Base-by-base conservation (phyloP, 2,113 vertebrate species). In the Upupa epops region DNA sequence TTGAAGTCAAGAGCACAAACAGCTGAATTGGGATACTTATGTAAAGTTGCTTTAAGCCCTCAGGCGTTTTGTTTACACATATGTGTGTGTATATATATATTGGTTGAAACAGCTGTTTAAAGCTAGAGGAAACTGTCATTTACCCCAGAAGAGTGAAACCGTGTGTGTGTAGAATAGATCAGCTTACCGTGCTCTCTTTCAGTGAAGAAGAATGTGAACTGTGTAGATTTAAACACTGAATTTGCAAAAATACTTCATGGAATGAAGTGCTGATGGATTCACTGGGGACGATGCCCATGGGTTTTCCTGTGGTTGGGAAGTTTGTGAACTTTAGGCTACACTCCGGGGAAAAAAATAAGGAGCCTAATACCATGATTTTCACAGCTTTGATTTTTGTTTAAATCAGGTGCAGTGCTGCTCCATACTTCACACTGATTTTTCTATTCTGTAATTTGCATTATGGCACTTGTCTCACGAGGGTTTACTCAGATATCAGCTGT, bases 401-500 rank as follows among this genome's bases (percentile, higher is more conserved):
- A 26, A 46, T 68, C 40, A n/a, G 36, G 31, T 82, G 52, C 79
- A 86, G 70, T 89, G 56, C 66, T 91, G 55, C 66, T 95, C 66
- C 82, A 79, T 56, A 78, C 20, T 88, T 92, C 15, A 71, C 68
- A 85, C 48, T 77, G 65, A 48, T 82, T 19, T n/a, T 93, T 93
- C 68, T 60, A n/a, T 91, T 88, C 83, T 29, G 28, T 88, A 54
- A 75, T 61, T 68, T 52, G 49, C 58, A 75, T 88, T 76, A 40
- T 60, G 74, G 55, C 92, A 94, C 49, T 70, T 92, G 74, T 93
- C 80, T 58, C 79, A 8, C 13, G 26, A 66, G 21, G 66, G 70
- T 89, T 96, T 93, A 74, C 65, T 94, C 75, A 66, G 86, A 19
- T 95, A 88, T 40, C 86, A 88, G 40, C 65, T 75, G 71, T 88